Percentiles rank a stretch among this genome's conserved stretches.
phyloP scores from a whole-genome alignment of 2,888 invertebrate genomes.

The Drosophila niveifrons region DNA sequence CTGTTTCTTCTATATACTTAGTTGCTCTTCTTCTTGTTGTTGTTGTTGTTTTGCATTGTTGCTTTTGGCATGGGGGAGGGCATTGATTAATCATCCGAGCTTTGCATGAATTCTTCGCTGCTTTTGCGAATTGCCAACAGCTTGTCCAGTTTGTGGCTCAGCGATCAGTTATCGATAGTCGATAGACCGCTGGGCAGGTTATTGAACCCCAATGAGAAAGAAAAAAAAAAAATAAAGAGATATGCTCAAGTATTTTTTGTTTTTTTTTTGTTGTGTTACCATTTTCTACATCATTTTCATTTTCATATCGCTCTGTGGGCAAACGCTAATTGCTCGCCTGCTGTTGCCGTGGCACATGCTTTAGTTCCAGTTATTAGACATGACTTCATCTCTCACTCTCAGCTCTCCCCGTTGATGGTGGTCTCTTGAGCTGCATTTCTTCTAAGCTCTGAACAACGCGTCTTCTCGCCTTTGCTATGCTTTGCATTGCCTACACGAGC shows the following conservation, averaged over 20 bases:
- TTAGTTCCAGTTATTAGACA: conserved; percentile 80
- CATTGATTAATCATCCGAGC: conserved; percentile 71
- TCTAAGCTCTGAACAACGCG: not conserved
- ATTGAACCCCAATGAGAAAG: conserved; percentile 55
- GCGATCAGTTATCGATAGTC: conserved; percentile 25
- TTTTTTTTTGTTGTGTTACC: conserved; percentile 66
- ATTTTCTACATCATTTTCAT: conserved; percentile 31
- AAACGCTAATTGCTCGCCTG: conserved; percentile 68
- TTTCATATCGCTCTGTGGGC: conserved; percentile 46
- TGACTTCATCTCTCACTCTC: conserved; percentile 38
- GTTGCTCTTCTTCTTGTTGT: conserved; percentile 2
- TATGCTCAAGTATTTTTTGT: conserved; percentile 44
- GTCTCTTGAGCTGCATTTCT: conserved; percentile 41
- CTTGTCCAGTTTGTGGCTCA: conserved; percentile 6
- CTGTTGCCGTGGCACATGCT: conserved; percentile 61
- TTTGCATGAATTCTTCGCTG: conserved; percentile 42
- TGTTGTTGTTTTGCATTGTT: conserved; percentile 4
- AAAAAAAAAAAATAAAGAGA: conserved; percentile 17
- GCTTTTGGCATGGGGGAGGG: conserved; percentile 39
- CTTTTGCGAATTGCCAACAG: conserved; percentile 20
- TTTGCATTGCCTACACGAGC: conserved; percentile 19
- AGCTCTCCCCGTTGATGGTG: conserved; percentile 60
- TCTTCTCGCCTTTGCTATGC: conserved; percentile 2
- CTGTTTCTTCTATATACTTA: conserved; percentile 20
- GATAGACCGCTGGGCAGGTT: conserved; percentile 67